phyloP scores from a whole-genome alignment of 2,113 vertebrate species.

The Bujurquina vittata region DNA sequence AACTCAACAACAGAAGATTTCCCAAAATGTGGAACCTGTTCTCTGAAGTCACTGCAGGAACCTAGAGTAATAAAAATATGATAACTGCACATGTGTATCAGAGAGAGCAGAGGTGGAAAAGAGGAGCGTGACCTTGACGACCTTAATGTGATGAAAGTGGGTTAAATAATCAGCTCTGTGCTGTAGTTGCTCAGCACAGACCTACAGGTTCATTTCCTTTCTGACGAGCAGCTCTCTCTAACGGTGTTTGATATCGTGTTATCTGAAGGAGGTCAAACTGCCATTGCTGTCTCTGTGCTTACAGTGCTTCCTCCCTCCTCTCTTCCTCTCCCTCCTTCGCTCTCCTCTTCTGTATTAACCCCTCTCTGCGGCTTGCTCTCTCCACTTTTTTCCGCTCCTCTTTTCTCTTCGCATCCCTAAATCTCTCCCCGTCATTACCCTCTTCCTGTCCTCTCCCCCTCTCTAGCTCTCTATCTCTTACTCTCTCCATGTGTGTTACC shows the following conservation, averaged over 20 bases:
- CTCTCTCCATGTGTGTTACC: constrained; percentile 77
- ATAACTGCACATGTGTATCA: neutral
- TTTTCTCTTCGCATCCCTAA: constrained; percentile 22
- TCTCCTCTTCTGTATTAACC: constrained; percentile 28
- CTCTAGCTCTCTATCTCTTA: constrained; percentile 78
- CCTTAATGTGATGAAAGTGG: neutral
- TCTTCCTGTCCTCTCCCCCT: constrained; percentile 53
- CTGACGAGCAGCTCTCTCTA: neutral
- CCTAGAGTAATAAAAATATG: neutral
- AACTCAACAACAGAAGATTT: neutral
- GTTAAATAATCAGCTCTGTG: neutral
- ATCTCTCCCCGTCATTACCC: constrained; percentile 32
- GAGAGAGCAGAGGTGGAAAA: neutral
- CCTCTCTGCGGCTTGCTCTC: constrained; percentile 39
- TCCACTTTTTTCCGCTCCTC: constrained; percentile 27
- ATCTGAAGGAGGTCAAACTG: constrained; percentile 24
- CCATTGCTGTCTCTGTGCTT: constrained; percentile 52
- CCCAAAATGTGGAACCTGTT: neutral
- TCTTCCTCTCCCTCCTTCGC: constrained; percentile 14
- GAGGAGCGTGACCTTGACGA: neutral
- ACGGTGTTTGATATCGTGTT: constrained; percentile 21
- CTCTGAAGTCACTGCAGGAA: neutral
- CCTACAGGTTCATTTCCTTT: neutral
- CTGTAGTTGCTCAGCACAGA: neutral
- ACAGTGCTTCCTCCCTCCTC: constrained; percentile 55